phyloP scores from a whole-genome alignment of 1,140 invertebrate genomes.

The Trialeurodes vaporariorum region DNA sequence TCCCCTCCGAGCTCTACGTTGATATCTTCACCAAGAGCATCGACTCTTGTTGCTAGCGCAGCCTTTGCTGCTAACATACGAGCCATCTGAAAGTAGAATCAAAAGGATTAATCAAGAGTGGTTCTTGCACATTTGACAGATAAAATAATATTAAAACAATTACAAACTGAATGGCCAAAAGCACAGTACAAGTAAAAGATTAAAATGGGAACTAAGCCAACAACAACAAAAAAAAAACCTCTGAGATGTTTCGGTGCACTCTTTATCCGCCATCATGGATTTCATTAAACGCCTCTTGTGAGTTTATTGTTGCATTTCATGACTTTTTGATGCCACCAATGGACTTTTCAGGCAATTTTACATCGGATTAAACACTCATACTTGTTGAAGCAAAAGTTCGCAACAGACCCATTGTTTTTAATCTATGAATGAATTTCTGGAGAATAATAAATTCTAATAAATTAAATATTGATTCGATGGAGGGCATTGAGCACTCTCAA shows the following conservation, averaged over 20 bases:
- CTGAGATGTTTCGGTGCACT: too few relatives aligned
- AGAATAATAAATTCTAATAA: background rate
- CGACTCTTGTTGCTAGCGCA: constrained; percentile 81
- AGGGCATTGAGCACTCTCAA: background rate
- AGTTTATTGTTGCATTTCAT: too few relatives aligned
- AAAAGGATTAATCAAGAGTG: background rate
- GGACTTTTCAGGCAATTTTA: too few relatives aligned
- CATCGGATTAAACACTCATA: too few relatives aligned
- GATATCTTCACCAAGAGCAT: constrained; percentile 83
- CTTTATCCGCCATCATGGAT: too few relatives aligned
- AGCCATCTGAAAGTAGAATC: constrained; percentile 48
- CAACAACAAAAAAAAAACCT: background rate
- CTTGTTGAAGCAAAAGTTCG: too few relatives aligned
- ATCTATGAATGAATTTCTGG: background rate
- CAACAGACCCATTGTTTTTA: too few relatives aligned
- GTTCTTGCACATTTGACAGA: background rate
- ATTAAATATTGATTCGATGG: background rate
- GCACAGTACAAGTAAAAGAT: too few relatives aligned
- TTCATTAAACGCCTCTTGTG: too few relatives aligned
- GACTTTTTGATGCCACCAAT: too few relatives aligned
- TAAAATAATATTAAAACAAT: too few relatives aligned
- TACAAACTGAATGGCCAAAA: too few relatives aligned
- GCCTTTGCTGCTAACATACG: constrained; percentile 95
- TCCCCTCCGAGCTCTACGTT: constrained; percentile 69
- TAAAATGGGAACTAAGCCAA: background rate